phyloP scores from a whole-genome alignment of 2,113 vertebrate species.

The Guaruba guarouba region DNA sequence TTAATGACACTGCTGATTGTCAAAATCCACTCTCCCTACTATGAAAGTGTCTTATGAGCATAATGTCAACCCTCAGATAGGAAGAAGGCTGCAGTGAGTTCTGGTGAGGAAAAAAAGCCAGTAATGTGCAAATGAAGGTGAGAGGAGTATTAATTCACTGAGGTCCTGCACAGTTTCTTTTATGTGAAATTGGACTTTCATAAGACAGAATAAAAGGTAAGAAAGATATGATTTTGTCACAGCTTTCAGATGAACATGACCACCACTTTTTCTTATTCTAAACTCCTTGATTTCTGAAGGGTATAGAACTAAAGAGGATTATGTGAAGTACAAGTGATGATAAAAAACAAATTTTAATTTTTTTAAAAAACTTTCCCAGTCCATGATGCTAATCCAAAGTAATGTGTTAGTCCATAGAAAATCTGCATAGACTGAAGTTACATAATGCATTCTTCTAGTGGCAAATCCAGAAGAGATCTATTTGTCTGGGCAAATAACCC shows the following conservation, averaged over 20 bases:
- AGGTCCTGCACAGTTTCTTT: not conserved
- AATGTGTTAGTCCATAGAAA: not conserved
- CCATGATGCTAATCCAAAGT: not conserved
- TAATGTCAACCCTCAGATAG: not conserved
- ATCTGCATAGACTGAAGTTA: constrained; percentile 47
- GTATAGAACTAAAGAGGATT: not conserved
- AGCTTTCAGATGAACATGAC: not conserved
- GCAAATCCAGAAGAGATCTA: constrained; percentile 27
- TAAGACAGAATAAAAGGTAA: constrained; percentile 16
- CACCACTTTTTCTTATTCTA: not conserved
- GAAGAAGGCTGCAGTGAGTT: constrained; percentile 24
- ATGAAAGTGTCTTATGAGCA: constrained; percentile 28
- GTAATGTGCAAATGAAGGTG: constrained; percentile 28
- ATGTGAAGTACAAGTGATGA: not conserved
- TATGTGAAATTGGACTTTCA: constrained; percentile 40
- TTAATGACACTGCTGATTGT: constrained; percentile 54
- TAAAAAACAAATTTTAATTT: not conserved
- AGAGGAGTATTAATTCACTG: constrained; percentile 22
- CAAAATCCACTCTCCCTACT: constrained; percentile 53
- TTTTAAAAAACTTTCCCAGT: not conserved
- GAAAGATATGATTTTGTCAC: constrained; percentile 23
- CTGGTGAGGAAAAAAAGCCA: constrained; percentile 7
- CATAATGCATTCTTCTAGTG: constrained; percentile 57
- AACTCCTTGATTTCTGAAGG: not conserved
- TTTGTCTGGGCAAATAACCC: not conserved